Percentiles rank a stretch among this genome's conserved stretches.
phyloP scores from a whole-genome alignment of 2,113 vertebrate species.

The Strix aluco region DNA sequence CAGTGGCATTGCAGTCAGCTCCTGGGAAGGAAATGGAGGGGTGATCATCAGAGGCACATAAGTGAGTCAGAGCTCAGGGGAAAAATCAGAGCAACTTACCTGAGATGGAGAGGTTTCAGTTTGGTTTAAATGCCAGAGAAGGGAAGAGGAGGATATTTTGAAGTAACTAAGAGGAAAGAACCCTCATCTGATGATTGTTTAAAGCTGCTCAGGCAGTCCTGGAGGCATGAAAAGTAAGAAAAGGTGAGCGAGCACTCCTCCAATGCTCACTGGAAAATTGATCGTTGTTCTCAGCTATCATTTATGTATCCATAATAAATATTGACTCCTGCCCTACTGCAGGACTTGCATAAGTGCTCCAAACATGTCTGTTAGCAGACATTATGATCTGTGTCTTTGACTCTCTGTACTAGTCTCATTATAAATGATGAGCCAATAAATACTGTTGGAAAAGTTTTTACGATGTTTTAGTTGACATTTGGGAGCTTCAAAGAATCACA shows the following conservation, averaged over 20 bases:
- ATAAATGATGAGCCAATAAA: slow-evolving; percentile 56
- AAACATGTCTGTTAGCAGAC: neutral
- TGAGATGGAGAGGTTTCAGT: neutral
- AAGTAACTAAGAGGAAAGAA: neutral
- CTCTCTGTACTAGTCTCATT: neutral
- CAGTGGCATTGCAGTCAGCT: rapidly evolving
- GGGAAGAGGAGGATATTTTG: neutral
- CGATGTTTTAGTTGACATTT: slow-evolving; percentile 48
- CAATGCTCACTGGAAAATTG: neutral
- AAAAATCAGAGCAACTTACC: neutral
- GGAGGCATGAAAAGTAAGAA: neutral
- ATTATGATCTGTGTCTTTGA: slow-evolving; percentile 30
- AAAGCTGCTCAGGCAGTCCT: neutral
- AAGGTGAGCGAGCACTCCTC: neutral
- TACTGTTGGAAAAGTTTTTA: slow-evolving; percentile 58
- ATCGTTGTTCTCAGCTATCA: neutral
- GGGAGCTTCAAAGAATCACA: slow-evolving; percentile 57
- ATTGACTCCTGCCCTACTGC: neutral
- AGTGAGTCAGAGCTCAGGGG: neutral
- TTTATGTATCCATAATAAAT: slow-evolving; percentile 33
- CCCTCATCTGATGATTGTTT: neutral
- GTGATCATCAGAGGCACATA: neutral
- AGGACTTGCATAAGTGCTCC: neutral
- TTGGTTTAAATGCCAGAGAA: neutral
- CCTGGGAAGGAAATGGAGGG: neutral